Percentiles rank a stretch among this genome's conserved stretches.
These are phyloP conservation scores for Murina feae DNA, from an alignment of 2,113 vertebrate genomes.

Conservation along the genomic window DNA sequence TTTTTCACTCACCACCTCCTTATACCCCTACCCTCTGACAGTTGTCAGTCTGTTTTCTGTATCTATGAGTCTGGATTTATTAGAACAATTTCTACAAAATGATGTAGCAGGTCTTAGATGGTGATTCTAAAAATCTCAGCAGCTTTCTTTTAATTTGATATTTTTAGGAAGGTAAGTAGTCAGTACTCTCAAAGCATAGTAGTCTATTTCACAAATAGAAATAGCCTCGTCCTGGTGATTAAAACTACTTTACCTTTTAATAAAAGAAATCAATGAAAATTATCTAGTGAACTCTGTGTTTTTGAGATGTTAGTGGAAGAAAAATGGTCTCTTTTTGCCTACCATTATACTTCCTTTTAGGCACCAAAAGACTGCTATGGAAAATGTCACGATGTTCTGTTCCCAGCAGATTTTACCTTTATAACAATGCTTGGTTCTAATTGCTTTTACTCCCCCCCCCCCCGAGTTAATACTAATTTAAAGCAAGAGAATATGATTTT, in stretches of 20 bases:
- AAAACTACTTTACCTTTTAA: neutral
- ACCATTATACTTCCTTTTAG: neutral
- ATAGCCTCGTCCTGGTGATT: neutral
- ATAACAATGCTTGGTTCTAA: neutral
- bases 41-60: neutral
- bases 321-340: neutral
- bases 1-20: neutral
- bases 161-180: neutral
- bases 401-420: neutral
- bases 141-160: neutral
- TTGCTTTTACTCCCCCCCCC: neutral
- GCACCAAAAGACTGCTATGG: neutral
- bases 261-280: neutral
- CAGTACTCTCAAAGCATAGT: neutral
- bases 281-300: neutral
- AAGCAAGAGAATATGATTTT: neutral
- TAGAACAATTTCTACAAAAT: slow-evolving; percentile 7
- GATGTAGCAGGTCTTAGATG: neutral
- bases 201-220: slow-evolving; percentile 2
- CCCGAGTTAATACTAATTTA: neutral
- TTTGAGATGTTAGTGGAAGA: neutral
- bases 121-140: neutral
- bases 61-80: neutral
- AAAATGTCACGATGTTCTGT: neutral
- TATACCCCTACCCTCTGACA: neutral